phyloP scores from a whole-genome alignment of 2,113 vertebrate genomes.

The Chamaea fasciata region DNA sequence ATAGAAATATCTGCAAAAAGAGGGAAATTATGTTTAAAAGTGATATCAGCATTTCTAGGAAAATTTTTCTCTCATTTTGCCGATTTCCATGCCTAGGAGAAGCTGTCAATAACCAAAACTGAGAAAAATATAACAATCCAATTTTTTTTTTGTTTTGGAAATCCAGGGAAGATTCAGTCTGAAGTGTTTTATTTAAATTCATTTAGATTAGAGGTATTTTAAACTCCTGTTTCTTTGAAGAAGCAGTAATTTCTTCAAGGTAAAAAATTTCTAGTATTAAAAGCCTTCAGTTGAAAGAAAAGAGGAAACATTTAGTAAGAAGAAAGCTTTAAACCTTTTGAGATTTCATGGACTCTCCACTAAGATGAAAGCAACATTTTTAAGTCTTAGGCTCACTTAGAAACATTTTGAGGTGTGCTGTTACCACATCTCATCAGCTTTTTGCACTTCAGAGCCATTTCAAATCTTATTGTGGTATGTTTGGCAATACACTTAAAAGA shows the following conservation, averaged over 20 bases:
- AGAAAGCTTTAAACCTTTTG: conserved; percentile 9
- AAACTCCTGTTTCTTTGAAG: background rate
- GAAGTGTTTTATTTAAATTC: background rate
- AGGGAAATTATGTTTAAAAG: background rate
- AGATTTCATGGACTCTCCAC: conserved; percentile 8
- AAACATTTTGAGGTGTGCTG: conserved; percentile 53
- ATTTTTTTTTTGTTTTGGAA: background rate
- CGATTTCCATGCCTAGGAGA: background rate
- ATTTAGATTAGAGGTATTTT: background rate
- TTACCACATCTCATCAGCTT: conserved; percentile 45
- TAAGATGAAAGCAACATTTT: conserved; percentile 66
- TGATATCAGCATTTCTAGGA: background rate
- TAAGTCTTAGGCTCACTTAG: conserved; percentile 27
- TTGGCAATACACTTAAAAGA: conserved; percentile 77
- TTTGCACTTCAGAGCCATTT: conserved; percentile 52
- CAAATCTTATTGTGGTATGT: conserved; percentile 59
- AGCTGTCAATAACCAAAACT: background rate
- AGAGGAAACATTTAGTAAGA: background rate
- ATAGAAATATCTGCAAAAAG: background rate
- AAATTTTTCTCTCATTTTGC: background rate
- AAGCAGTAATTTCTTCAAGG: conserved; percentile 3
- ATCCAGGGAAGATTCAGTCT: background rate
- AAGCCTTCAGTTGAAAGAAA: background rate
- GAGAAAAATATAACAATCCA: background rate
- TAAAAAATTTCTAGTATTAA: background rate